phyloP scores from a whole-genome alignment of 2,797 vertebrate genomes.

The Threskiornis aethiopicus region DNA sequence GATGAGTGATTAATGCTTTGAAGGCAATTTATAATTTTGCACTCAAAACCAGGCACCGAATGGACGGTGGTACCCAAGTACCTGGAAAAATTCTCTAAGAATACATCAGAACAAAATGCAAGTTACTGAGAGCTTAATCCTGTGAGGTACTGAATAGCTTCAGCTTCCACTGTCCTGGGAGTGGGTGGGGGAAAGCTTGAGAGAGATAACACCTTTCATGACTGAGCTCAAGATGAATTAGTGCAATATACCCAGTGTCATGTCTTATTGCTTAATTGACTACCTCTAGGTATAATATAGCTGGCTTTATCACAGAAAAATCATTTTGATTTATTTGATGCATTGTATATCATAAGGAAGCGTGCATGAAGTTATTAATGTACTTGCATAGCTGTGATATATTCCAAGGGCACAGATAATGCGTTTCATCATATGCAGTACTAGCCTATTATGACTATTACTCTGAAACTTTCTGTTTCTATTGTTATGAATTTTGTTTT shows the following conservation, averaged over 20 bases:
- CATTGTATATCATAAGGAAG: constrained; percentile 31
- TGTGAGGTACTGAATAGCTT: not conserved
- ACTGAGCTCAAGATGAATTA: constrained; percentile 39
- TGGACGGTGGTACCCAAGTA: not conserved
- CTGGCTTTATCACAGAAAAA: constrained; percentile 42
- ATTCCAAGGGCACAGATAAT: constrained; percentile 9
- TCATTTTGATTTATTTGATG: constrained; percentile 50
- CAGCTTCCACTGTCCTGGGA: not conserved
- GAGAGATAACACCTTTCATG: not conserved
- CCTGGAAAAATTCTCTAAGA: not conserved
- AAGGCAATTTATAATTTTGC: not conserved
- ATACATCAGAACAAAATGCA: not conserved
- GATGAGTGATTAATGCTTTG: not conserved
- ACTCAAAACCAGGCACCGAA: not conserved
- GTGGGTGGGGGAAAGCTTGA: not conserved
- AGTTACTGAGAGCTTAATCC: not conserved
- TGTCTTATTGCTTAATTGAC: constrained; percentile 42
- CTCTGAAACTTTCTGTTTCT: not conserved
- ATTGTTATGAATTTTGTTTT: not conserved
- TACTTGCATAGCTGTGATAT: constrained; percentile 21
- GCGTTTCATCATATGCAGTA: not conserved
- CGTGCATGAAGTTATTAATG: constrained; percentile 23
- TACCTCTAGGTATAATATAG: constrained; percentile 31
- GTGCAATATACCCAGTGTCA: constrained; percentile 26
- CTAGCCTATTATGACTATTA: not conserved